Percentiles rank a stretch among this genome's conserved stretches.
These are phyloP conservation scores for Metellina segmentata DNA, from an alignment of 2,888 invertebrate species.

Conservation along the genomic window DNA sequence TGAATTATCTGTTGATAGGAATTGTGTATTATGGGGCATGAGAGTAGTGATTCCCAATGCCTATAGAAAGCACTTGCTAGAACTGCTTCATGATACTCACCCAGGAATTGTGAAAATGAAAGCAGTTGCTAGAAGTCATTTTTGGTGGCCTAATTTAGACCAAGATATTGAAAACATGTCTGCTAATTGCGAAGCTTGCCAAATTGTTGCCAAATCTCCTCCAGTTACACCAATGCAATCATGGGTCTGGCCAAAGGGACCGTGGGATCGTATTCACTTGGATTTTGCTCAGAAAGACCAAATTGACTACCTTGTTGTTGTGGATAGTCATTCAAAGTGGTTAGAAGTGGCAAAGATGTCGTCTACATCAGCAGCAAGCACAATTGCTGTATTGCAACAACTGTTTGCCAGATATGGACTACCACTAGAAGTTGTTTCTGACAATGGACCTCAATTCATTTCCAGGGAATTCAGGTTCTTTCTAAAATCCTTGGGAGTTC, in stretches of 20 bases:
- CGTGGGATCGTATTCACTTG: neutral
- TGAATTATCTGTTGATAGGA: slow-evolving; percentile 11
- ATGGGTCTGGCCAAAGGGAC: neutral
- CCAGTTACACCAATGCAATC: neutral
- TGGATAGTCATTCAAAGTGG: slow-evolving; percentile 29
- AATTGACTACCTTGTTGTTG: neutral
- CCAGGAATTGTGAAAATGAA: slow-evolving; percentile 30
- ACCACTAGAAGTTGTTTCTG: slow-evolving; percentile 14
- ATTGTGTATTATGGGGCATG: slow-evolving; percentile 22
- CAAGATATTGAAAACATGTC: neutral
- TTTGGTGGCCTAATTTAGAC: slow-evolving; percentile 17
- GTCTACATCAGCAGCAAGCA: neutral
- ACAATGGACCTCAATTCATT: neutral
- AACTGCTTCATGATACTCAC: slow-evolving; percentile 20
- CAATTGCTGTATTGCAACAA: slow-evolving; percentile 3
- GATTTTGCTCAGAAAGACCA: slow-evolving; percentile 16
- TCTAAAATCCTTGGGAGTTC: neutral
- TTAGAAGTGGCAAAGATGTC: neutral
- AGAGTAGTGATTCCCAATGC: neutral
- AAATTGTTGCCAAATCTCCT: neutral
- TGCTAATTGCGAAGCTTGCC: neutral
- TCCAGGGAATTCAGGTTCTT: neutral
- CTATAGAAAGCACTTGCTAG: neutral
- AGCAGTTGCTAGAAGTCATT: slow-evolving; percentile 23
- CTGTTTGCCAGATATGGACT: slow-evolving; percentile 16